Evolutionary conservation across 2,797 vertebrate species (phyloP), one percentile per base, ranked within the genome.

Genomic region (Geotrypetes seraphini): DNA sequence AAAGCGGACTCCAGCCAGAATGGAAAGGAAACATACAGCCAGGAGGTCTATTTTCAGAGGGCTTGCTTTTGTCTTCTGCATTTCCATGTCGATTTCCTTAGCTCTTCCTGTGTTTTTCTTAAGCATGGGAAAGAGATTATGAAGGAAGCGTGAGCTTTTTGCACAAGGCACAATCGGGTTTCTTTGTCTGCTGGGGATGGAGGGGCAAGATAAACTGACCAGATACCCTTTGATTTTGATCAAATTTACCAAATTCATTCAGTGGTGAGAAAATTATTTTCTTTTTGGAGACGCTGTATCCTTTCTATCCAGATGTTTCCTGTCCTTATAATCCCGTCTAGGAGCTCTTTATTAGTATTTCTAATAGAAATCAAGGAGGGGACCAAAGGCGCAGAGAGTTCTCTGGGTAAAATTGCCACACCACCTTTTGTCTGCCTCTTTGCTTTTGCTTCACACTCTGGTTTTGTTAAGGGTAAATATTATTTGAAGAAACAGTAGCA

Each of bases 91-190:
- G 59, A 38, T 66, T 75, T 71, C 72, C 66, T 71, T 59, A 60
- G 66, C 65, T 57, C 63, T 75, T 75, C 70, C 72, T 68, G 68
- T 73, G 63, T 75, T 69, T 60, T 51, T 72, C 55, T 60, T 52
- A 70, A 45, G 55, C 75, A 62, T 75, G 72, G 66, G 70, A 75
- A 72, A 55, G 3, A 35, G 48, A 61, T 60, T 63, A 51, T 53
- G 55, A 57, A 68, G 72, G 70, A 75, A 70, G 62, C 48, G 39
- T 50, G 50, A 49, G 44, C 63, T 60, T 46, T 18, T 62, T 62
- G 27, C 43, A 44, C n/a, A n/a, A n/a, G 43, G 53, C 41, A 42
- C 51, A 47, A 43, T 29, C 58, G 63, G 46, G 71, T 71, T 71
- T 68, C 73, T 75, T 57, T 58, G 58, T 56, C 50, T 60, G 62